Evolutionary conservation across 2,888 invertebrate species (phyloP), one percentile per base, ranked within the genome.

Genomic region (Lycia hirtaria): DNA sequence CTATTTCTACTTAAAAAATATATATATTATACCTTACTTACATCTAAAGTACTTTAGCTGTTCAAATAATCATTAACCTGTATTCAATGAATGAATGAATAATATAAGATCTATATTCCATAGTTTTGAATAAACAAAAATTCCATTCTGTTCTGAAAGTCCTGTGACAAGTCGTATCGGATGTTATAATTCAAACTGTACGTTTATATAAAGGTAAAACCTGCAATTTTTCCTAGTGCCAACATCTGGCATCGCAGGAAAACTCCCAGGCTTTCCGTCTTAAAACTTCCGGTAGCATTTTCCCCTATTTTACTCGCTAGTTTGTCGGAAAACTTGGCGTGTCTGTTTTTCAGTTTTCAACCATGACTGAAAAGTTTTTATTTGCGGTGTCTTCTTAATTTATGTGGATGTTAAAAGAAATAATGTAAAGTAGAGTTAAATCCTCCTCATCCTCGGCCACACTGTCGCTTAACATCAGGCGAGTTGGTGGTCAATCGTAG

Each of bases 181-280:
- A 3, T 9, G 1, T 4, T 38, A 12, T 28, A 14, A 38, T 12
- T 12, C 0, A 15, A 15, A 3, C 14, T 5, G 10, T 38, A 9
- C 51, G 28, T 52, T 41, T 52, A 48, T 47, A 37, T 43, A 48
- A 56, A 53, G 52, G 52, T 53, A 53, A 50, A 53, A 58, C 57
- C 61, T 43, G 56, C 58, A 53, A 60, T 62, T 62, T 62, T 60
- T 60, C 62, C 37, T 40, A 44, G 52, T 47, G 50, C 50, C 47
- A 48, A 57, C 61, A 62, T 62, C 59, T 62, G 62, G 59, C 51
- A 53, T 43, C 33, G 28, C 33, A 28, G 54, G 47, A 44, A 48
- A 54, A 47, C 53, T 62, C 48, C 33, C 54, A 54, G 28, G 50
- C 50, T 55, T 52, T 55, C 47, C 50, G 59, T 51, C 55, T 59